A percentile compares a stretch with the other conserved stretches of the same genome.
Conservation (phyloP, 2,888 invertebrate genomes). For the Leptinotarsa rubiginosa region DNA sequence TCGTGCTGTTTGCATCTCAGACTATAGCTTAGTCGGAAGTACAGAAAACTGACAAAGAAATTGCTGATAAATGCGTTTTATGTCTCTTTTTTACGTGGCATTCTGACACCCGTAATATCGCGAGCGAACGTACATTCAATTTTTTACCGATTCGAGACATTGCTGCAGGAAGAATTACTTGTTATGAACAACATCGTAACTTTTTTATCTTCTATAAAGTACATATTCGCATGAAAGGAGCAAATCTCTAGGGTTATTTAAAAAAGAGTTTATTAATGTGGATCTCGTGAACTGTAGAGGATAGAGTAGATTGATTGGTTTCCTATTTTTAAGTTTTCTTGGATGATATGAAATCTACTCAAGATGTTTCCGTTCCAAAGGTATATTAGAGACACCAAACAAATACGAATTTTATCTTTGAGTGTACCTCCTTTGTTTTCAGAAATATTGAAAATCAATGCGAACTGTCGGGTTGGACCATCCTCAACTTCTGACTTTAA, state of each 20-base stretch:
- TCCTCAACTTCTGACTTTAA: no score
- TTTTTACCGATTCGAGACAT: neutral
- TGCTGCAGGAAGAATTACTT: neutral
- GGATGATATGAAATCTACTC: no score
- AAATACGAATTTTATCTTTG: no score
- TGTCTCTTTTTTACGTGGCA: conserved; percentile 36
- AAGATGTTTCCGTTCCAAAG: no score
- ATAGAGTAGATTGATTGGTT: no score
- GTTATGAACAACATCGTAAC: neutral
- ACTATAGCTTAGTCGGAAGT: conserved; percentile 44
- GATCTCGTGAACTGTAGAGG: no score
- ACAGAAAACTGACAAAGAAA: conserved; percentile 36
- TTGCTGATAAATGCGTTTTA: conserved; percentile 42
- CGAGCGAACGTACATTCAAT: conserved; percentile 2
- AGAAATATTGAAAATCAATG: no score
- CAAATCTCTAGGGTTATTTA: neutral
- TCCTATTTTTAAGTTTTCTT: no score
- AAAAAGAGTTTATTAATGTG: neutral
- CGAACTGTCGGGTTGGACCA: no score
- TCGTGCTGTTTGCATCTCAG: conserved; percentile 51
- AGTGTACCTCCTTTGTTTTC: no score
- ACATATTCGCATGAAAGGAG: neutral
- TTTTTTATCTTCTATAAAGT: neutral
- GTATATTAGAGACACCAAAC: no score
- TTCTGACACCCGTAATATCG: conserved; percentile 23